These are phyloP conservation scores for Himalopsyche japonica DNA, from an alignment of 2,888 invertebrate species.

Conservation along the genomic window DNA sequence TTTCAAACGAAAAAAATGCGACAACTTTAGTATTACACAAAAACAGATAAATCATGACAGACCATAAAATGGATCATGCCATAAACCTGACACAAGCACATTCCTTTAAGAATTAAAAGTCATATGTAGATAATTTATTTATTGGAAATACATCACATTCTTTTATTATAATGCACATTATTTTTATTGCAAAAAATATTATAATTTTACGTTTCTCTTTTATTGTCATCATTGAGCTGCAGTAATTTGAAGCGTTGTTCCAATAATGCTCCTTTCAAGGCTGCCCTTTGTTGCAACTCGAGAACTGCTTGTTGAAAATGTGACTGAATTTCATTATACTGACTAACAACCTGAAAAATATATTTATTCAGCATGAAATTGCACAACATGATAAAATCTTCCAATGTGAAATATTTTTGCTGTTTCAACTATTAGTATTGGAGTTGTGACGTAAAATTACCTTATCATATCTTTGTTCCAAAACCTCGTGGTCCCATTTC, in stretches of 20 bases:
- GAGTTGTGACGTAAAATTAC: slow-evolving; percentile 43
- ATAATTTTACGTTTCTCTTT: not conserved
- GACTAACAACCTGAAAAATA: slow-evolving; percentile 71
- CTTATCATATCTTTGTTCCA: slow-evolving; percentile 62
- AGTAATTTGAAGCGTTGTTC: slow-evolving; percentile 66
- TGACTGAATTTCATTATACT: slow-evolving; percentile 77
- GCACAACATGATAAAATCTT: not conserved
- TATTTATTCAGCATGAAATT: not conserved
- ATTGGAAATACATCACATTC: too few species aligned
- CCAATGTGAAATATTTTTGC: not conserved
- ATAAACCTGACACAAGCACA: too few species aligned
- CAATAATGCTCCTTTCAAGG: slow-evolving; percentile 78
- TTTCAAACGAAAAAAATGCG: too few species aligned
- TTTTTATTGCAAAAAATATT: too few species aligned
- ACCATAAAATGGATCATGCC: too few species aligned
- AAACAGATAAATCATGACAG: too few species aligned
- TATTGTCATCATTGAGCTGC: slow-evolving; percentile 48
- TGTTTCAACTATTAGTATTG: not conserved
- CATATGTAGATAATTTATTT: too few species aligned
- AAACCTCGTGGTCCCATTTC: slow-evolving; percentile 69
- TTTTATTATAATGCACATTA: too few species aligned
- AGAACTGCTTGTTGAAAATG: slow-evolving; percentile 80
- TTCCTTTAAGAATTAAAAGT: too few species aligned
- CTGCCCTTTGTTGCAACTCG: slow-evolving; percentile 85
- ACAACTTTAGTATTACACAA: too few species aligned